A percentile compares a stretch with the other conserved stretches of the same genome.
Evolutionary conservation across 2,888 invertebrate genomes (phyloP).

Genomic region (Agrochola macilenta): DNA sequence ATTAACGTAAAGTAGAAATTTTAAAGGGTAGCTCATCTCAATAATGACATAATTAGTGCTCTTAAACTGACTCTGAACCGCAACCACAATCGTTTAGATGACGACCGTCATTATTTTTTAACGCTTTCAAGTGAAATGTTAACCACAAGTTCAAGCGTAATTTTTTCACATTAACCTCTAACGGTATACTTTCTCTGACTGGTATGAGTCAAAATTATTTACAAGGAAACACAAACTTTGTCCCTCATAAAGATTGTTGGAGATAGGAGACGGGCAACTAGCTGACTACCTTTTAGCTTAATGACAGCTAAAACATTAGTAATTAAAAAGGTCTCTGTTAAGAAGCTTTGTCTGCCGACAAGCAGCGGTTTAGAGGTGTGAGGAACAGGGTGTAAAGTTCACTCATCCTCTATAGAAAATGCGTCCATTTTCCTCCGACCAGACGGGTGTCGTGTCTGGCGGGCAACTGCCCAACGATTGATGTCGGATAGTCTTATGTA

Average conservation of each 20-base stretch:
- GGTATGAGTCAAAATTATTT: not conserved
- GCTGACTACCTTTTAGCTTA: not conserved
- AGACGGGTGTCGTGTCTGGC: no score
- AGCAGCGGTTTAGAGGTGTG: not conserved
- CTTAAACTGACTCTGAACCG: slow-evolving; percentile 32
- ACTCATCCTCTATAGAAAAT: no score
- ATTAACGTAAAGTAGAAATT: not conserved
- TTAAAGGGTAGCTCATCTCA: not conserved
- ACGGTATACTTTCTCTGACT: slow-evolving; percentile 43
- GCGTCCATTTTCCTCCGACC: no score
- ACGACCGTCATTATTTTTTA: slow-evolving; percentile 41
- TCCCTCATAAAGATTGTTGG: not conserved
- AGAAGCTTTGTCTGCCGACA: not conserved
- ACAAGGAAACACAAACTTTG: not conserved
- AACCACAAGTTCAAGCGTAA: slow-evolving; percentile 56
- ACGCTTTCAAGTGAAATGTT: slow-evolving; percentile 53
- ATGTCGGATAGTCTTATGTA: no score
- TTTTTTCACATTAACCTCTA: slow-evolving; percentile 66
- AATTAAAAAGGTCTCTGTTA: no score
- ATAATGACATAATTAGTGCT: slow-evolving; percentile 23
- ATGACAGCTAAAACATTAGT: not conserved
- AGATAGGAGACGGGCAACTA: not conserved
- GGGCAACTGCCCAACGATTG: no score
- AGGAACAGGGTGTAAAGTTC: no score
- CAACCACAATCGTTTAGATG: slow-evolving; percentile 46